Evolutionary conservation across 2,113 vertebrate species (phyloP).

Genomic region (Callithrix jacchus): DNA sequence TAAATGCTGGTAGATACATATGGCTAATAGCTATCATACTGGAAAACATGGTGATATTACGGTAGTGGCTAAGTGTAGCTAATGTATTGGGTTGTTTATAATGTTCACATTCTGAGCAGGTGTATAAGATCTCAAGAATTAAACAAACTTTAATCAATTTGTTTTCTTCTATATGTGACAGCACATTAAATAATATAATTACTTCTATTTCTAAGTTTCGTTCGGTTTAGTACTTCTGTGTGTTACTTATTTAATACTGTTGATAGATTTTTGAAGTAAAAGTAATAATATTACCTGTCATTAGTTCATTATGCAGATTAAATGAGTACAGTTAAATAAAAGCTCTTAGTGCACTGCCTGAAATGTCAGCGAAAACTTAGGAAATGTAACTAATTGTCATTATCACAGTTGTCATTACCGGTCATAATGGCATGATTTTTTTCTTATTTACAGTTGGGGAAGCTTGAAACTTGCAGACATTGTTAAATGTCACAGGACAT

Average conservation of each 20-base stretch:
- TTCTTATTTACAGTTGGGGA: neutral
- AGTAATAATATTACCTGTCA: conserved; percentile 52
- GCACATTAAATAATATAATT: neutral
- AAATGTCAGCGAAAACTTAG: conserved; percentile 12
- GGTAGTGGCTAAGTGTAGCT: neutral
- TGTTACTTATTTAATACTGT: conserved; percentile 35
- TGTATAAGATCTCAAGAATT: neutral
- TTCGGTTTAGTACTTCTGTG: conserved; percentile 50
- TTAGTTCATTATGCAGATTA: conserved; percentile 48
- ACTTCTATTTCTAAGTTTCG: neutral
- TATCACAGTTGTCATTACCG: neutral
- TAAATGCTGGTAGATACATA: neutral
- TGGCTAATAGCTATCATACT: neutral
- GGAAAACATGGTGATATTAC: neutral
- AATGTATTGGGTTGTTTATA: neutral
- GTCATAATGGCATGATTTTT: neutral
- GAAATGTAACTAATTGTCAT: conserved; percentile 15
- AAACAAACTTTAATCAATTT: neutral
- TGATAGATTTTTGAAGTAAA: conserved; percentile 32
- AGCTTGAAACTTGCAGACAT: neutral
- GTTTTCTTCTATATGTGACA: neutral
- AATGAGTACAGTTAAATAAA: conserved; percentile 30
- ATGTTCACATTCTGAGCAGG: neutral
- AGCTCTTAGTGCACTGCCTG: neutral
- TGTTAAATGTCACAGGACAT: neutral